These are phyloP conservation scores for Phthorimaea operculella DNA, from an alignment of 1,140 invertebrate species.

Conservation along the genomic window DNA sequence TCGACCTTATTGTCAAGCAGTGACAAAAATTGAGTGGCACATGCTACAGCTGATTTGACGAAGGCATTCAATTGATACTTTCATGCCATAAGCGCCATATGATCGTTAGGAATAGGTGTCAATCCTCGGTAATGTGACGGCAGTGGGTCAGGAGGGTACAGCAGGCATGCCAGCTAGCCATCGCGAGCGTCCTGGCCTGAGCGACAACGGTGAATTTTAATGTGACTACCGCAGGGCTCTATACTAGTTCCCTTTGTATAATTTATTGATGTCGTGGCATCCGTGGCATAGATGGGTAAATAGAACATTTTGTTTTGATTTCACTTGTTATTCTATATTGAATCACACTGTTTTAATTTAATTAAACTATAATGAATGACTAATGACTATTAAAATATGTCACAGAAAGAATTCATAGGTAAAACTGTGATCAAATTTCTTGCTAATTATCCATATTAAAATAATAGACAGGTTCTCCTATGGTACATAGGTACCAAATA, in stretches of 20 bases:
- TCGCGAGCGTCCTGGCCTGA: constrained; percentile 25
- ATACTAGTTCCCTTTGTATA: constrained; percentile 8
- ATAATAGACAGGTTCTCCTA: no score
- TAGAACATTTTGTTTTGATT: neutral
- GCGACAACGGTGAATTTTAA: constrained; percentile 19
- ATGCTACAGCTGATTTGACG: constrained; percentile 9
- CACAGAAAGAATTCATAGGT: no score
- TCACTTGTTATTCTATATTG: neutral
- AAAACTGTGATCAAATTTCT: no score
- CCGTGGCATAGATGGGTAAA: neutral
- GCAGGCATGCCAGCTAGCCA: constrained; percentile 17
- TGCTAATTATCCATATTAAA: no score
- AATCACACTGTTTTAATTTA: no score
- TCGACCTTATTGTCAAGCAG: constrained; percentile 9
- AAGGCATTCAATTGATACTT: constrained; percentile 10
- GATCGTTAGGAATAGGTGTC: constrained; percentile 22
- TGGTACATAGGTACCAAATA: no score
- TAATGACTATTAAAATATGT: no score
- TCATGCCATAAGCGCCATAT: constrained; percentile 17
- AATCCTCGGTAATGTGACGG: constrained; percentile 33
- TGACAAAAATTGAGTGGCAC: constrained; percentile 1
- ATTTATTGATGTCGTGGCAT: constrained; percentile 5
- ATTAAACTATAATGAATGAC: no score
- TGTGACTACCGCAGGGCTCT: constrained; percentile 21
- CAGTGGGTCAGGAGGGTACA: constrained; percentile 40